Evolutionary conservation across 2,113 vertebrate genomes (phyloP), one percentile per base, ranked within the genome.

Genomic region (Seriola rivoliana): DNA sequence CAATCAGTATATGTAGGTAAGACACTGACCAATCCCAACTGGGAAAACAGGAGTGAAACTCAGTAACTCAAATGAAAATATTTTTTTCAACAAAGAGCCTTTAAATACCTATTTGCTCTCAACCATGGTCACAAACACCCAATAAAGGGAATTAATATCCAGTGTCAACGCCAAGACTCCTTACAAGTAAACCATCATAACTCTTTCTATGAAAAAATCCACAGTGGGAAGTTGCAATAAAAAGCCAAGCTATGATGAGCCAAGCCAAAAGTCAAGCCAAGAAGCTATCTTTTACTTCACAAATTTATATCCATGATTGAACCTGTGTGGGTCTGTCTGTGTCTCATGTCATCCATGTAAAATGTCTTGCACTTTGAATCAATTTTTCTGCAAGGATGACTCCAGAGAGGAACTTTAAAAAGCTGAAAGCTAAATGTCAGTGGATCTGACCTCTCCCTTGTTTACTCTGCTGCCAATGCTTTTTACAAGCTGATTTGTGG

Each of bases 391-490:
- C 60, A 75, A 82, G 65, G 38, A 71, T 75, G 82, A 84, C 44
- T 86, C 71, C 50, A 68, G 72, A 88, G 29, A 84, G 58, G 63
- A 90, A 87, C 71, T 78, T 59, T 13, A 25, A 80, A 75, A 75
- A 85, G 78, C 85, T 34, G 32, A 72, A 69, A 86, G 88, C 64
- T 83, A 91, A 94, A 94, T 94, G 93, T 92, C 92, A 93, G 70
- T 0, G 7, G 58, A 67, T 87, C 73, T 75, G 75, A 88, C 75
- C 78, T 75, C 69, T 78, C 8, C 8, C 68, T 63, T 38, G 62
- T 80, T 84, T 75, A 67, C 69, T 88, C 32, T 64, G 32, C 50
- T 40, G n/a, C 21, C 38, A 80, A 23, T n/a, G 54, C 42, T 81
- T 80, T 77, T 58, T 46, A 16, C 29, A 8, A 48, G 46, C 42